phyloP scores from a whole-genome alignment of 2,888 invertebrate species.

The Acleris laterana region DNA sequence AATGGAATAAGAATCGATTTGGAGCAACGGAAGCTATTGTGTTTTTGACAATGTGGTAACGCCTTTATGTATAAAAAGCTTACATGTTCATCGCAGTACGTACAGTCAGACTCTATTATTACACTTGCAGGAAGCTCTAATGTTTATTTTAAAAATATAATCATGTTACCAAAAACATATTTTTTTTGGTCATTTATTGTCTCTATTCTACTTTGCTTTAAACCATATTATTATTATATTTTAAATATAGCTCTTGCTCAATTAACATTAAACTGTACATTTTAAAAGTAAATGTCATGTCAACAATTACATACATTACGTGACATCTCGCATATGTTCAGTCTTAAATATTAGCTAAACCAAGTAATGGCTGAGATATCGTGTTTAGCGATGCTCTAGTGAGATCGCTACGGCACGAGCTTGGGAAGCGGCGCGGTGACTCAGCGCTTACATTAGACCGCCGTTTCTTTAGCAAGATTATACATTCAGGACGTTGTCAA shows the following conservation, averaged over 20 bases:
- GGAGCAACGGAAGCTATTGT: constrained; percentile 55
- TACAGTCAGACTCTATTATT: background rate
- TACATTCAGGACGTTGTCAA: too few relatives aligned
- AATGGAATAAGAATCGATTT: constrained; percentile 51
- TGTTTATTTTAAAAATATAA: too few relatives aligned
- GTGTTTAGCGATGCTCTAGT: constrained; percentile 14
- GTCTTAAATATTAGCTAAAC: background rate
- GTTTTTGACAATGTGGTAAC: constrained; percentile 39
- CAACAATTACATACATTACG: background rate
- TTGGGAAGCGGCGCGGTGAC: constrained; percentile 24
- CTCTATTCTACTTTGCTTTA: too few relatives aligned
- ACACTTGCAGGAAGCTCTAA: background rate
- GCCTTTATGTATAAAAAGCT: constrained; percentile 35
- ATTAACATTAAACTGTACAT: too few relatives aligned
- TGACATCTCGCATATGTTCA: background rate
- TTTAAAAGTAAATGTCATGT: too few relatives aligned
- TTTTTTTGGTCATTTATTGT: too few relatives aligned
- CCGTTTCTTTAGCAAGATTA: constrained; percentile 6
- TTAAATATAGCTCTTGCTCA: too few relatives aligned
- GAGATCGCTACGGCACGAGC: constrained; percentile 6
- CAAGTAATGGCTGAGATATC: background rate
- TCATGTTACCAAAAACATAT: too few relatives aligned
- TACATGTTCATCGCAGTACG: background rate
- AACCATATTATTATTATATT: too few relatives aligned
- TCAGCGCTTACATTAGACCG: constrained; percentile 6